These are phyloP conservation scores for Galerucella calmariensis DNA, from an alignment of 2,888 invertebrate genomes.

Conservation along the genomic window DNA sequence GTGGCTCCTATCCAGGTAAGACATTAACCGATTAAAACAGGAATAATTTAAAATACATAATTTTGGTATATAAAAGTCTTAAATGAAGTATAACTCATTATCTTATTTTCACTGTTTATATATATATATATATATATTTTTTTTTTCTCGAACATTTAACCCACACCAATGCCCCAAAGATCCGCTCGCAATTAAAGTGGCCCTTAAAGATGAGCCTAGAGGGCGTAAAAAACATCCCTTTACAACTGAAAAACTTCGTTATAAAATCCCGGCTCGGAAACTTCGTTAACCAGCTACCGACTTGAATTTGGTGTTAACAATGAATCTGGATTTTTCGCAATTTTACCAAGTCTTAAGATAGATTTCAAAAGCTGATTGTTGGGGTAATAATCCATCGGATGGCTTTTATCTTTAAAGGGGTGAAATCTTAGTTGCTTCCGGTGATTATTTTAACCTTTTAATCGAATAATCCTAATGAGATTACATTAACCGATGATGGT, in stretches of 20 bases:
- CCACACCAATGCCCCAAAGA: constrained; percentile 40
- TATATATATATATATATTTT: no score
- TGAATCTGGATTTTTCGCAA: constrained; percentile 57
- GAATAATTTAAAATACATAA: no score
- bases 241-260: constrained; percentile 63
- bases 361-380: constrained; percentile 58
- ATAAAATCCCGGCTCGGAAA: constrained; percentile 58
- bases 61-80: no score
- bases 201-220: constrained; percentile 64
- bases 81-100: no score
- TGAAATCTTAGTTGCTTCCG: constrained; percentile 60
- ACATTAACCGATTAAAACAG: no score
- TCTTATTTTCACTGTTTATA: background rate
- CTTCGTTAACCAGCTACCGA: constrained; percentile 56
- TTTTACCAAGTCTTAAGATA: constrained; percentile 53
- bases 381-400: constrained; percentile 62
- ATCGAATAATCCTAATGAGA: constrained; percentile 63
- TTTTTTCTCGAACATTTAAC: background rate
- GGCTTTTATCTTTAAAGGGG: constrained; percentile 65
- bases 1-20: no score
- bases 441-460: constrained; percentile 65
- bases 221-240: constrained; percentile 64
- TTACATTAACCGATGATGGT: constrained; percentile 13
- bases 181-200: constrained; percentile 64
- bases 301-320: constrained; percentile 59